phyloP scores from a whole-genome alignment of 2,797 vertebrate genomes.

The Syndactyla subalaris region DNA sequence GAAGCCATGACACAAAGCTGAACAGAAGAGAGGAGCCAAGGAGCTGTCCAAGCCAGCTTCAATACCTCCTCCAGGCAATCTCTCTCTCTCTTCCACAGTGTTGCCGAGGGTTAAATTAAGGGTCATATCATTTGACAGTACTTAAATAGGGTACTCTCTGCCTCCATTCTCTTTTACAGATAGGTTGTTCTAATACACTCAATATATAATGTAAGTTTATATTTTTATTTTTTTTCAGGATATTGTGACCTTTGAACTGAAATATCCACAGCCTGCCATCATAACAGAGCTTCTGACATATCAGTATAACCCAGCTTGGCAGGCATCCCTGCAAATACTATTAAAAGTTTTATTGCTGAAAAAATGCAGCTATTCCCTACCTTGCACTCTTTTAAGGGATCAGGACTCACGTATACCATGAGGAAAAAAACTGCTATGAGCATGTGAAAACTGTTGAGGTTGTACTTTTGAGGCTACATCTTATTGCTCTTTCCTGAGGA shows the following conservation, averaged over 20 bases:
- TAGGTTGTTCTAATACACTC: not conserved
- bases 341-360: slow-evolving; percentile 8
- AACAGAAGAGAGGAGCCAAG: not conserved
- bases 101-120: not conserved
- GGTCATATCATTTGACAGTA: not conserved
- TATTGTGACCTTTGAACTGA: slow-evolving; percentile 48
- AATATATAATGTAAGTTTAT: slow-evolving; percentile 1
- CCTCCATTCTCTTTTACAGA: not conserved
- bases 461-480: not conserved
- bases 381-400: not conserved
- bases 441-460: not conserved
- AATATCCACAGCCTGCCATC: slow-evolving; percentile 26
- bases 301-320: slow-evolving; percentile 26
- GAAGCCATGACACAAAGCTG: not conserved
- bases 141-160: not conserved
- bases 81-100: not conserved
- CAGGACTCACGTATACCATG: not conserved
- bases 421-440: not conserved
- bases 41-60: not conserved
- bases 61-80: not conserved
- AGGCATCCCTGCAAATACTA: slow-evolving; percentile 14
- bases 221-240: slow-evolving; percentile 13
- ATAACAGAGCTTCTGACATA: slow-evolving; percentile 39
- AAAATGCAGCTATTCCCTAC: not conserved
- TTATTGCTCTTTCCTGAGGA: not conserved